phyloP scores from a whole-genome alignment of 2,113 vertebrate species.

The Pontoporia blainvillei region DNA sequence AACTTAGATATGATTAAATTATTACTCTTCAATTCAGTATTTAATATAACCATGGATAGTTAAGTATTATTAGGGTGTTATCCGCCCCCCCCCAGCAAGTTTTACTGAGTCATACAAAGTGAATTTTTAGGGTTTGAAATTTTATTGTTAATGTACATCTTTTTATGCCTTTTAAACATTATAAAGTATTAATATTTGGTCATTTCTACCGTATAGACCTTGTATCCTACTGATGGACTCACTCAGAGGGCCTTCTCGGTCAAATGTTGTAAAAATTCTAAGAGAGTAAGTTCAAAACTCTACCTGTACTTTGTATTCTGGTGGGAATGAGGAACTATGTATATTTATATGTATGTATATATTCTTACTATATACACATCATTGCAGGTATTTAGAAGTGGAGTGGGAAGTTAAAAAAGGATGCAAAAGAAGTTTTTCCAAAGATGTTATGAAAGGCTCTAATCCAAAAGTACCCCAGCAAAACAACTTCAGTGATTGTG shows the following conservation, averaged over 20 bases:
- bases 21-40: background rate
- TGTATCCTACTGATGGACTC: constrained; percentile 99
- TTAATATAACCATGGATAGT: background rate
- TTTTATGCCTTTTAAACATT: background rate
- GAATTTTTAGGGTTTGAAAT: constrained; percentile 22
- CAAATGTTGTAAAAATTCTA: constrained; percentile 95
- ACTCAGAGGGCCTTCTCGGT: constrained; percentile 92
- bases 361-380: constrained; percentile 23
- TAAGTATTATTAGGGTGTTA: background rate
- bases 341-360: background rate
- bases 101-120: constrained; percentile 31
- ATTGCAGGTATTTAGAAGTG: constrained; percentile 93
- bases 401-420: constrained; percentile 97
- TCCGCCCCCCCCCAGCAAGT: background rate
- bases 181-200: constrained; percentile 5
- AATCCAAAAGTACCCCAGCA: constrained; percentile 98
- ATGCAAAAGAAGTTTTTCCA: constrained; percentile 91
- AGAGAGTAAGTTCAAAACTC: constrained; percentile 89
- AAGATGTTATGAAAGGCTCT: constrained; percentile 96
- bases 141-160: background rate
- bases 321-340: background rate
- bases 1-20: background rate
- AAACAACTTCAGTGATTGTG: constrained; percentile 99
- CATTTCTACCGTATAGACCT: constrained; percentile 83
- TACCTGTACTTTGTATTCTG: background rate